phyloP scores from a whole-genome alignment of 2,113 vertebrate species.

The Myocastor coypus region DNA sequence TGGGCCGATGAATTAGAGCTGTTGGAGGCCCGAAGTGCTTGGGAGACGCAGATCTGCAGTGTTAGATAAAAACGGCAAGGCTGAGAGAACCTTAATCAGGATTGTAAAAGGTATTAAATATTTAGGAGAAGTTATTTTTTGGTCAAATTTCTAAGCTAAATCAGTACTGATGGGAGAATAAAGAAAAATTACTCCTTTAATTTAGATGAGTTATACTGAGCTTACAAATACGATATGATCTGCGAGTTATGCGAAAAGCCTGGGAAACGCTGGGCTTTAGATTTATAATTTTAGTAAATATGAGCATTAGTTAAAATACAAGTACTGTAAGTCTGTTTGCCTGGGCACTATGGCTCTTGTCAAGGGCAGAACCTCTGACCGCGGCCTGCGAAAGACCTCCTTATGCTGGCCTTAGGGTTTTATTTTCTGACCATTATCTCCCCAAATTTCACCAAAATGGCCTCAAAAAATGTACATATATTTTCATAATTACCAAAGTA shows the following conservation, averaged over 20 bases:
- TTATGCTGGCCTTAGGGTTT: neutral
- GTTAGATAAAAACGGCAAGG: constrained; percentile 49
- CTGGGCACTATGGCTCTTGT: neutral
- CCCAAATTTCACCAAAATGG: constrained; percentile 13
- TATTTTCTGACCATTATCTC: neutral
- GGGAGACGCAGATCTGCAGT: constrained; percentile 32
- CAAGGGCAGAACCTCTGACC: neutral
- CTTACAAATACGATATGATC: neutral
- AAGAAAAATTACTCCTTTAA: constrained; percentile 29
- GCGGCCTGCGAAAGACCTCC: neutral
- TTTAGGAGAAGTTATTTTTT: constrained; percentile 12
- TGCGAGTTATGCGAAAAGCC: neutral
- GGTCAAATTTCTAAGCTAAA: constrained; percentile 33
- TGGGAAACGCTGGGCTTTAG: constrained; percentile 15
- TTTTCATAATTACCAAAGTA: neutral
- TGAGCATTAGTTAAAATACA: constrained; percentile 5
- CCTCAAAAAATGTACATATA: neutral
- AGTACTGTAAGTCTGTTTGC: neutral
- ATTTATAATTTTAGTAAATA: neutral
- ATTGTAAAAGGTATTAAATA: constrained; percentile 58
- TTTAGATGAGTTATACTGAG: neutral
- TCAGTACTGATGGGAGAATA: constrained; percentile 30
- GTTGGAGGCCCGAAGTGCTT: constrained; percentile 13
- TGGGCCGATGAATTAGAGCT: constrained; percentile 17
- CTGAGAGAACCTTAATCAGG: constrained; percentile 15